Percentiles rank a stretch among this genome's conserved stretches.
Conservation (phyloP, 2,888 invertebrate genomes). For the Diogma glabrata region DNA sequence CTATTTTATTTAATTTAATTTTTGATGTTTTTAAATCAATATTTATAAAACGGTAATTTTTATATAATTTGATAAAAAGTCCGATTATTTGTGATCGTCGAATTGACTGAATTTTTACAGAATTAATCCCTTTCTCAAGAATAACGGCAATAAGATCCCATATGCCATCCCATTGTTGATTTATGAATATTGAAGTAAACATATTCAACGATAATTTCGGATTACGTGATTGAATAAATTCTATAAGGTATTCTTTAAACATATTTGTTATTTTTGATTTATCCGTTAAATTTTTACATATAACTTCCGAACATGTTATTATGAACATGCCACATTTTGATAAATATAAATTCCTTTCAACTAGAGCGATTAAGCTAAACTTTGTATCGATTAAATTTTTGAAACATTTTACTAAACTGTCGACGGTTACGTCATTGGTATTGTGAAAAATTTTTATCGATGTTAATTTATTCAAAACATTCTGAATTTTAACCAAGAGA, state of each 20-base stretch:
- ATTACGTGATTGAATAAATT: slow-evolving; percentile 28
- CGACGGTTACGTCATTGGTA: slow-evolving; percentile 22
- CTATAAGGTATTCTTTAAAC: slow-evolving; percentile 23
- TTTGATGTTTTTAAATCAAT: slow-evolving; percentile 19
- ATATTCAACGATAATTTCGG: slow-evolving; percentile 46
- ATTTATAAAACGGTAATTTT: slow-evolving; percentile 34
- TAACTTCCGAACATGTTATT: slow-evolving; percentile 1
- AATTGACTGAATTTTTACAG: slow-evolving; percentile 46
- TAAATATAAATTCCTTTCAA: background rate
- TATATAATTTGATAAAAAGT: slow-evolving; percentile 51
- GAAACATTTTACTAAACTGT: slow-evolving; percentile 24
- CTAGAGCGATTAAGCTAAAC: slow-evolving; percentile 21
- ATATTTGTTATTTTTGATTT: slow-evolving; percentile 15
- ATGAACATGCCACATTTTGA: background rate
- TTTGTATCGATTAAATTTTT: slow-evolving; percentile 26
- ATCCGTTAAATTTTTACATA: background rate
- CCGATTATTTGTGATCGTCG: slow-evolving; percentile 56
- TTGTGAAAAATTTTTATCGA: slow-evolving; percentile 20
- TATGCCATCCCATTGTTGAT: slow-evolving; percentile 49
- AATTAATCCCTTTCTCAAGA: slow-evolving; percentile 47
- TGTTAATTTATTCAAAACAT: slow-evolving; percentile 25
- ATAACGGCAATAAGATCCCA: slow-evolving; percentile 46
- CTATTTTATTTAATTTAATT: slow-evolving; percentile 22
- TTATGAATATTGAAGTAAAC: slow-evolving; percentile 51
- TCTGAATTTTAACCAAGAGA: slow-evolving; percentile 49